phyloP scores from a whole-genome alignment of 2,797 vertebrate genomes.

The Onychomys torridus region DNA sequence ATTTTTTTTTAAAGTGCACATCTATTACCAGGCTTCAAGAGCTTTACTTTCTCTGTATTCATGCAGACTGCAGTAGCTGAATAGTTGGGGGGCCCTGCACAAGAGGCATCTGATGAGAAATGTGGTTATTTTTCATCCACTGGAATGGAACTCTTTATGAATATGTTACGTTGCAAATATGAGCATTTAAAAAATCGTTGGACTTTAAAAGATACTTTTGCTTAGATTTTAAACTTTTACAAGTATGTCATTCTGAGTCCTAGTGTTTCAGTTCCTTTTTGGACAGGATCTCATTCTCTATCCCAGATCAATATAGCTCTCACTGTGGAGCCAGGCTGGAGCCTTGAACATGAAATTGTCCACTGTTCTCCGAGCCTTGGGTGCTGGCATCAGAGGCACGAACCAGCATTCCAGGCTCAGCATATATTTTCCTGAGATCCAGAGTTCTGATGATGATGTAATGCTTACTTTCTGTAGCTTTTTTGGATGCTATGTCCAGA shows the following conservation, averaged over 20 bases:
- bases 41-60: not conserved
- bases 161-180: not conserved
- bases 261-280: not conserved
- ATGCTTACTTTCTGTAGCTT: not conserved
- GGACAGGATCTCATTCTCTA: not conserved
- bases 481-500: slow-evolving; percentile 29
- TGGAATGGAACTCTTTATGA: not conserved
- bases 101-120: not conserved
- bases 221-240: slow-evolving; percentile 59
- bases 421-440: not conserved
- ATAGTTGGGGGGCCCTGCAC: not conserved
- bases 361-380: no score
- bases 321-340: not conserved
- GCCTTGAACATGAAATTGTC: not conserved
- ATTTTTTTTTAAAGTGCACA: not conserved
- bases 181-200: not conserved
- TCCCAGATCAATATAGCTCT: not conserved
- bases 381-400: not conserved
- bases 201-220: slow-evolving; percentile 43
- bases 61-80: not conserved
- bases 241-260: slow-evolving; percentile 19
- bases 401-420: not conserved
- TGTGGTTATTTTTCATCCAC: not conserved
- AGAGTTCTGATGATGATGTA: not conserved
- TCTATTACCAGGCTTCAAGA: not conserved